Evolutionary conservation across 2,888 invertebrate genomes (phyloP).

Genomic region (Himalopsyche kuldschensis): DNA sequence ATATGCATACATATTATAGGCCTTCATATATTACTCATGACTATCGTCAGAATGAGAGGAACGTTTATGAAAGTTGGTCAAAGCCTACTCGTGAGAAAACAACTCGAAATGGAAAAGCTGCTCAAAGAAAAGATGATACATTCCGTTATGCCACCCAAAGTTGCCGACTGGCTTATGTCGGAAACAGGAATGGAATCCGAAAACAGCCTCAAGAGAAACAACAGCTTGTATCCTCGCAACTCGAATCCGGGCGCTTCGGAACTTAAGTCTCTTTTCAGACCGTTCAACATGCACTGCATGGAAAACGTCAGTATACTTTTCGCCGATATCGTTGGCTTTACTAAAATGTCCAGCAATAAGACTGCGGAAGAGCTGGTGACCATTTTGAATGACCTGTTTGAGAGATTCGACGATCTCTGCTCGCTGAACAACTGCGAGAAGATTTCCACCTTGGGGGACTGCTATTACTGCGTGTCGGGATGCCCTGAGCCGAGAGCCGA

Average conservation of each 20-base stretch:
- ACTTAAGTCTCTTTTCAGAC: constrained; percentile 83
- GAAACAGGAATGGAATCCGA: constrained; percentile 68
- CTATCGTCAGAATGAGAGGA: constrained; percentile 88
- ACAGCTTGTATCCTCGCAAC: constrained; percentile 53
- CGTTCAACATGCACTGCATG: constrained; percentile 97
- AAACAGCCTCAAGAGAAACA: constrained; percentile 57
- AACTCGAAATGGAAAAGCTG: constrained; percentile 90
- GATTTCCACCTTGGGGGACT: constrained; percentile 92
- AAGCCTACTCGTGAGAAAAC: constrained; percentile 83
- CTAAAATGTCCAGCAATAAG: constrained; percentile 95
- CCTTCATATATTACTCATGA: constrained; percentile 90
- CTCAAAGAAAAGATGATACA: constrained; percentile 96
- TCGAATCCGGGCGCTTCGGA: constrained; percentile 65
- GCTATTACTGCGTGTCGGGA: constrained; percentile 94
- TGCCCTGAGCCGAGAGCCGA: constrained; percentile 90
- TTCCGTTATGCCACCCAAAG: constrained; percentile 95
- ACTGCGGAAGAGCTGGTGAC: constrained; percentile 94
- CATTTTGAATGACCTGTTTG: constrained; percentile 94
- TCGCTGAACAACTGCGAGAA: constrained; percentile 90
- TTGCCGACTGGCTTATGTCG: constrained; percentile 82
- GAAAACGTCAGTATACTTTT: constrained; percentile 95
- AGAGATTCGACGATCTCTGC: constrained; percentile 91
- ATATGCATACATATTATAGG: constrained; percentile 90
- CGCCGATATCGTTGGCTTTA: constrained; percentile 97
- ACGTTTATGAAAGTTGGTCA: constrained; percentile 97